These are phyloP conservation scores for Rhegmatorhina hoffmannsi DNA, from an alignment of 2,113 vertebrate species.

Conservation along the genomic window DNA sequence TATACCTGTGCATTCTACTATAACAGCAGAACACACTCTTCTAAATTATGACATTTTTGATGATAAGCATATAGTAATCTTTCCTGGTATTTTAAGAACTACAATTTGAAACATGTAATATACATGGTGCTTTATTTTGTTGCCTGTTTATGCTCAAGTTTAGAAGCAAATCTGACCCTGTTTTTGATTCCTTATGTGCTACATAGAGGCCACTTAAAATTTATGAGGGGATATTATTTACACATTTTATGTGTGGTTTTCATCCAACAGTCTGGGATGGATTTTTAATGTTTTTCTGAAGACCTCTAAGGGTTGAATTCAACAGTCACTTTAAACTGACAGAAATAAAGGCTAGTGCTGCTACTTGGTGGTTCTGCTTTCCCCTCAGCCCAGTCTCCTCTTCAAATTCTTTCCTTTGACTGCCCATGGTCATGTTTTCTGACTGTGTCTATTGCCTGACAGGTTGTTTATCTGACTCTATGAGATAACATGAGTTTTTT, in stretches of 20 bases:
- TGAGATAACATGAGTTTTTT: not conserved
- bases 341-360: not conserved
- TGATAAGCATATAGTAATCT: not conserved
- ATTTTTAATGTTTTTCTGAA: not conserved
- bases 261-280: not conserved
- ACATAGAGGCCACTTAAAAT: not conserved
- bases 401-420: not conserved
- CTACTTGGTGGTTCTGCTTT: not conserved
- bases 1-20: not conserved
- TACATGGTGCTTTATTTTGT: not conserved
- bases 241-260: not conserved
- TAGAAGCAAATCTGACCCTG: not conserved
- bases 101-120: not conserved
- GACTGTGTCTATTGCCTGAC: not conserved
- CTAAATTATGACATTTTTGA: not conserved
- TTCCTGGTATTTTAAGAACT: not conserved
- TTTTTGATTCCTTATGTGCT: not conserved
- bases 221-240: not conserved
- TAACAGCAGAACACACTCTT: not conserved
- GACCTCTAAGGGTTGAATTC: not conserved
- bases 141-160: not conserved
- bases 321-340: not conserved
- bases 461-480: not conserved
- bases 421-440: not conserved
- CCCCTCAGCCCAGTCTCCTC: not conserved